Evolutionary conservation across 2,113 vertebrate genomes (phyloP).

Genomic region (Crocuta crocuta): DNA sequence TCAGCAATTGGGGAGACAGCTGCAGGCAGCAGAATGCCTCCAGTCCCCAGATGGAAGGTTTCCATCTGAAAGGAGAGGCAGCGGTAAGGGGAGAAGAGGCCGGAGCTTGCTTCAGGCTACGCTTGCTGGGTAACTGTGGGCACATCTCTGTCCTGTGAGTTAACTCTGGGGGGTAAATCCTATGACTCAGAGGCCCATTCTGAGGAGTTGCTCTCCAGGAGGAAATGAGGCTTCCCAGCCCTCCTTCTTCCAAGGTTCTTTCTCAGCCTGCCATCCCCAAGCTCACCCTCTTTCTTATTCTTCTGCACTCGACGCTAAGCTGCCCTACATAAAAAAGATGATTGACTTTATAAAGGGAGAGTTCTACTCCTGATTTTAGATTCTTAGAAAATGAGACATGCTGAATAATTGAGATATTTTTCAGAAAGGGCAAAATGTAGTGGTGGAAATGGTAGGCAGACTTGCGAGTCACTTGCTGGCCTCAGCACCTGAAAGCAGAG

Average conservation of each 20-base stretch:
- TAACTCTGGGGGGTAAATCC: background rate
- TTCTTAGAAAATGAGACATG: conserved; percentile 7
- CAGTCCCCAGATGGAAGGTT: background rate
- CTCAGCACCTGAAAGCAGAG: background rate
- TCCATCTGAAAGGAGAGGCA: background rate
- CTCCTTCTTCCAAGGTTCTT: background rate
- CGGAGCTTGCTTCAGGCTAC: background rate
- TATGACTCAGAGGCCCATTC: background rate
- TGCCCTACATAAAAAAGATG: background rate
- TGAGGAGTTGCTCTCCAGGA: background rate
- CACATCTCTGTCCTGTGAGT: background rate
- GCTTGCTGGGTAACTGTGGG: background rate
- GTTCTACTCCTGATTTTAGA: background rate
- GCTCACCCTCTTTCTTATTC: background rate
- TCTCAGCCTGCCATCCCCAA: background rate
- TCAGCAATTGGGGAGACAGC: conserved; percentile 40
- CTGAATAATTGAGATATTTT: conserved; percentile 32
- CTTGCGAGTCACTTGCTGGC: background rate
- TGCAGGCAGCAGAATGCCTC: background rate
- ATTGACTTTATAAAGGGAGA: conserved; percentile 38
- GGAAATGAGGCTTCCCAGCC: background rate
- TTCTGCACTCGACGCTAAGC: background rate
- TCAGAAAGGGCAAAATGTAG: background rate
- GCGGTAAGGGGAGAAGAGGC: background rate
- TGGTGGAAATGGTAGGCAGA: background rate